Evolutionary conservation across 64 coral and sea anemone genomes (phyloP), one percentile per base, ranked within the genome.

Genomic region (Stichodactyla helianthus): DNA sequence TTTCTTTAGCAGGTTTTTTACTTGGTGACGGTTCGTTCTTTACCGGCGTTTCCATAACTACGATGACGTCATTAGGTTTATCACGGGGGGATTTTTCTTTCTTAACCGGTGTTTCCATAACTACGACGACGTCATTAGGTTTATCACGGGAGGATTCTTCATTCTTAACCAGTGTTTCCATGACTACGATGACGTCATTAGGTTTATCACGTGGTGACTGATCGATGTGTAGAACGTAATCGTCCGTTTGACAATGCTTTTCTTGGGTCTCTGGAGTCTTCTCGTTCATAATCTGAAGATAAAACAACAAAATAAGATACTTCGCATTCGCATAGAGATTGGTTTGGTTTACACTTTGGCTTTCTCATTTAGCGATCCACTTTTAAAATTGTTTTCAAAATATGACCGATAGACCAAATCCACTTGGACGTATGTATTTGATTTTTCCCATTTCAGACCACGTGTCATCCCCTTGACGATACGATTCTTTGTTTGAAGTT

Each of bases 231-330:
- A 31, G 25, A 31, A 31, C 10, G 5, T 0, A 12, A 31, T 74
- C 68, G 26, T 84, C 83, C 2, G 83, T 84, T 12, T 84, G 83
- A 84, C 83, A 84, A 5, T 84, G 83, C 61, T 84, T 84, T 18
- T 84, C 83, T 6, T 58, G 17, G 83, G 83, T 84, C 11, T 84
- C 55, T 58, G 83, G 54, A 60, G 23, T 7, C 61, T 84, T 23
- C 17, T 84, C 83, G 23, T 57, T 31, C 0, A 60, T 15, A 59
- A 63, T 26, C 83, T 84, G 55, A 55, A 35, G 26, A 63, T 6
- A 4, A 54, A 53, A 57, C 54, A 57, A 12, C 12, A 28, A 82
- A 82, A 16, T 12, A 51, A 50, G 35, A 44, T 44, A 44, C 35
- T 44, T 44, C 1, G 1, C 35, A 44, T 44, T 44, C 4, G 35